These are phyloP conservation scores for Pararge aegeria DNA, from an alignment of 1,140 invertebrate genomes.

Conservation along the genomic window DNA sequence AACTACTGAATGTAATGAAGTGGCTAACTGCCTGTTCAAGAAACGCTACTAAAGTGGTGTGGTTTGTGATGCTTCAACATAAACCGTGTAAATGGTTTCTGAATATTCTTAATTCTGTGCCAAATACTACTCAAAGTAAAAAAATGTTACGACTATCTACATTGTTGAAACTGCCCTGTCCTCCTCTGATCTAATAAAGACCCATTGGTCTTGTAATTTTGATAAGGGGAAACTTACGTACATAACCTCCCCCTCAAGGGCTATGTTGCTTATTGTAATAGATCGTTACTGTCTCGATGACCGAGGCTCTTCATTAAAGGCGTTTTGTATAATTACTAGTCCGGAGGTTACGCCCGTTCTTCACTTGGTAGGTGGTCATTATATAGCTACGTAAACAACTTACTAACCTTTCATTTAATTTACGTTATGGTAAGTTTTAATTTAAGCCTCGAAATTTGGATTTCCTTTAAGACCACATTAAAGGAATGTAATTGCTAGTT, in stretches of 20 bases:
- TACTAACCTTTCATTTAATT: neutral
- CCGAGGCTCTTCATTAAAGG: slow-evolving; percentile 18
- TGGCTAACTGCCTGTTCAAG: too few relatives aligned
- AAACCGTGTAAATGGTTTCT: too few relatives aligned
- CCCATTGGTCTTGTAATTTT: neutral
- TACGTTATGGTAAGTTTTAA: neutral
- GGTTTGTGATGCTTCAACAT: too few relatives aligned
- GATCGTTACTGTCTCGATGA: slow-evolving; percentile 22
- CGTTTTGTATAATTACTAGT: slow-evolving; percentile 10
- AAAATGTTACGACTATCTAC: too few relatives aligned
- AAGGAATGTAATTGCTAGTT: too few relatives aligned
- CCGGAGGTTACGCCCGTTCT: slow-evolving; percentile 7
- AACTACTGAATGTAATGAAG: too few relatives aligned
- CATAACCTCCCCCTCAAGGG: neutral
- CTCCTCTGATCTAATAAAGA: too few relatives aligned
- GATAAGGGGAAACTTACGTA: neutral
- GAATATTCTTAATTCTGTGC: too few relatives aligned
- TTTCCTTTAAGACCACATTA: too few relatives aligned
- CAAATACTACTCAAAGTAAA: too few relatives aligned
- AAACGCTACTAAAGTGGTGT: too few relatives aligned
- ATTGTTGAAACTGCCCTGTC: too few relatives aligned
- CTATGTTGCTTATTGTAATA: slow-evolving; percentile 10
- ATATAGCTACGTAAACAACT: neutral
- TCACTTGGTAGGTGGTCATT: slow-evolving; percentile 18
- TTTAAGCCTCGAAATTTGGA: neutral